Conservation (phyloP, 2,888 invertebrate genomes). For the Plusia festucae region DNA sequence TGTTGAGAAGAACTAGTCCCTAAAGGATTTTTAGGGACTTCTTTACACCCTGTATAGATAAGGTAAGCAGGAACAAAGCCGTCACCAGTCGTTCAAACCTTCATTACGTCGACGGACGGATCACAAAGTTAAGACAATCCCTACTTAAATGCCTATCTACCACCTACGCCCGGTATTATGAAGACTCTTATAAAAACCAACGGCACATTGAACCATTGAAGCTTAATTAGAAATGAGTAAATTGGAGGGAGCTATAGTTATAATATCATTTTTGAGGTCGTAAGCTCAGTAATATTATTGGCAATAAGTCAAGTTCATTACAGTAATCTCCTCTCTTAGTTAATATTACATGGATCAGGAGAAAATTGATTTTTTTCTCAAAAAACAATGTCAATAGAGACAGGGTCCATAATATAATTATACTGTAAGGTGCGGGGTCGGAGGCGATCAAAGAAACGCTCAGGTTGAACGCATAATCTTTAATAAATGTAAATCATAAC, state of each 20-base stretch:
- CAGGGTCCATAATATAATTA: too few relatives aligned
- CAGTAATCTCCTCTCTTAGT: too few relatives aligned
- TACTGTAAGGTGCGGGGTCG: too few relatives aligned
- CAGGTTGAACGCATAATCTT: too few relatives aligned
- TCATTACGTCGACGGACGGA: slow-evolving; percentile 55
- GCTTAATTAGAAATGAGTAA: slow-evolving; percentile 14
- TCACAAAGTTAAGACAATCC: slow-evolving; percentile 60
- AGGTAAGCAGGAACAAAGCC: slow-evolving; percentile 54
- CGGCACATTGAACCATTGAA: slow-evolving; percentile 13
- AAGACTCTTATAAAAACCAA: slow-evolving; percentile 37
- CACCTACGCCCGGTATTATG: slow-evolving; percentile 46
- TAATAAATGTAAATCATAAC: too few relatives aligned
- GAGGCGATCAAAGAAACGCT: too few relatives aligned
- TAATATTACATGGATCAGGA: too few relatives aligned
- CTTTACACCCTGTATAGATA: slow-evolving; percentile 37
- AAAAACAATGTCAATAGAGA: too few relatives aligned
- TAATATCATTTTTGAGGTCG: neutral
- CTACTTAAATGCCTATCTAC: slow-evolving; percentile 51
- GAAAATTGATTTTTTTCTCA: too few relatives aligned
- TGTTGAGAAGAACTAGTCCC: neutral
- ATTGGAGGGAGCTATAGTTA: slow-evolving; percentile 5
- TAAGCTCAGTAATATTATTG: neutral
- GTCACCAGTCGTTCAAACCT: slow-evolving; percentile 53
- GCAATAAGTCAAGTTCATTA: neutral
- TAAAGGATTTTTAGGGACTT: slow-evolving; percentile 21